These are phyloP conservation scores for Cephus pulcher DNA, from an alignment of 2,888 invertebrate genomes.

Conservation along the genomic window DNA sequence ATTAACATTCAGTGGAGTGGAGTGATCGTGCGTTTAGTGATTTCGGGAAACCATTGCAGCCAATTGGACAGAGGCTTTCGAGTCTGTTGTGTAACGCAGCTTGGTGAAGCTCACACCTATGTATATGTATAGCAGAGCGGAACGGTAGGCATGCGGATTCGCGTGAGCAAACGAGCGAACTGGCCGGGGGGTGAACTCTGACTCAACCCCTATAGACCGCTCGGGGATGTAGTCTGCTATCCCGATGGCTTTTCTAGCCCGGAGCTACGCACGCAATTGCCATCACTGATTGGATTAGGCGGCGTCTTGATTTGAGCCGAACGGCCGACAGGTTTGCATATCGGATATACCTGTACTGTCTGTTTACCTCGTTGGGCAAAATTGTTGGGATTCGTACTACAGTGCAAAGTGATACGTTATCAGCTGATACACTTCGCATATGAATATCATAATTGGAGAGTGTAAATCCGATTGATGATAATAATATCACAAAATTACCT, in stretches of 20 bases:
- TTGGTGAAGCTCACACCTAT: not conserved
- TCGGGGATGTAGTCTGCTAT: slow-evolving; percentile 40
- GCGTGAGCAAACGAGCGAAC: slow-evolving; percentile 33
- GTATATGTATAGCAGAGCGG: not conserved
- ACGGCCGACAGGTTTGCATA: slow-evolving; percentile 9
- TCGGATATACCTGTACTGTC: not conserved
- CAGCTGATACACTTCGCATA: not conserved
- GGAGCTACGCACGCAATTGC: slow-evolving; percentile 62
- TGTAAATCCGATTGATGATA: not conserved
- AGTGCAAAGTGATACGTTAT: not conserved
- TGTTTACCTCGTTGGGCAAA: not conserved
- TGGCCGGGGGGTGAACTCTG: slow-evolving; percentile 42
- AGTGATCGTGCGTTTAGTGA: slow-evolving; percentile 2
- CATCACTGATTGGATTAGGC: slow-evolving; percentile 62
- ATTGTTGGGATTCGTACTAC: not conserved
- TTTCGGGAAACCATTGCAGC: not conserved
- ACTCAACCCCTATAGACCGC: slow-evolving; percentile 42
- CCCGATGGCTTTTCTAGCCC: slow-evolving; percentile 48
- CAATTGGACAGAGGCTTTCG: slow-evolving; percentile 3
- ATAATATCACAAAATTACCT: not conserved
- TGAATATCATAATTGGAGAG: not conserved
- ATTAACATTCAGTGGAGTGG: slow-evolving; percentile 1
- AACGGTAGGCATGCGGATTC: slow-evolving; percentile 1
- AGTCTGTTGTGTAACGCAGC: not conserved
- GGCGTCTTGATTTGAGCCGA: slow-evolving; percentile 58